phyloP scores from a whole-genome alignment of 2,888 invertebrate species.

The Tenthredo livida region DNA sequence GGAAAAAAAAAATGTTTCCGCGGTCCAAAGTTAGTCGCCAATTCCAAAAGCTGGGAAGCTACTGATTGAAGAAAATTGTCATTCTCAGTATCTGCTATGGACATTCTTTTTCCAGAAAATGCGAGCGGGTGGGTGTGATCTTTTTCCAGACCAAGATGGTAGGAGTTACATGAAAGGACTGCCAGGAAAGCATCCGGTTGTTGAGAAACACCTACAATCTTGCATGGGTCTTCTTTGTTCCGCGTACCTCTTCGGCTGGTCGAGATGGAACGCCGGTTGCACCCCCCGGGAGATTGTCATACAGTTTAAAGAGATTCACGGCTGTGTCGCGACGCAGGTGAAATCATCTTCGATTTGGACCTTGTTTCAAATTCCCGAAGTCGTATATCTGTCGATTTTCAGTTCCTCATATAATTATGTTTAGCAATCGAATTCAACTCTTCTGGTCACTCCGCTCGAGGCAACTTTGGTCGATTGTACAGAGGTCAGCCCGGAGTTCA shows the following conservation, averaged over 20 bases:
- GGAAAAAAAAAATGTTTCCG: constrained; percentile 2
- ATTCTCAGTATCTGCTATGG: neutral
- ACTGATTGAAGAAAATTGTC: neutral
- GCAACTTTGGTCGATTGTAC: constrained; percentile 86
- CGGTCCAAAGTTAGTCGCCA: neutral
- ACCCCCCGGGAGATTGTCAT: constrained; percentile 81
- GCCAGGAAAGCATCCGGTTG: constrained; percentile 82
- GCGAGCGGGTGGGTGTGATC: constrained; percentile 87
- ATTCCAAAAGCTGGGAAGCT: neutral
- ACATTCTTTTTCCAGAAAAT: constrained; percentile 66
- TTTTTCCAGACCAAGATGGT: constrained; percentile 90
- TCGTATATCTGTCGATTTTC: neutral
- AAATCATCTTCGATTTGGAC: constrained; percentile 46
- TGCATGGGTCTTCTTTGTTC: constrained; percentile 88
- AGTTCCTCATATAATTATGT: neutral
- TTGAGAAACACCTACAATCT: constrained; percentile 88
- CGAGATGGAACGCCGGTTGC: constrained; percentile 84
- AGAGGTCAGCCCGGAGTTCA: constrained; percentile 87
- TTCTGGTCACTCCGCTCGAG: constrained; percentile 85
- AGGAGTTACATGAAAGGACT: constrained; percentile 85
- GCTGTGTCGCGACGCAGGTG: constrained; percentile 81
- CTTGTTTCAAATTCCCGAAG: neutral
- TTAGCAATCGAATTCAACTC: constrained; percentile 77
- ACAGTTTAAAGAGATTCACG: constrained; percentile 84
- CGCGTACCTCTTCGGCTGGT: constrained; percentile 91